These are phyloP conservation scores for Trichogramma dendrolimi DNA, from an alignment of 2,888 invertebrate species.

Conservation along the genomic window DNA sequence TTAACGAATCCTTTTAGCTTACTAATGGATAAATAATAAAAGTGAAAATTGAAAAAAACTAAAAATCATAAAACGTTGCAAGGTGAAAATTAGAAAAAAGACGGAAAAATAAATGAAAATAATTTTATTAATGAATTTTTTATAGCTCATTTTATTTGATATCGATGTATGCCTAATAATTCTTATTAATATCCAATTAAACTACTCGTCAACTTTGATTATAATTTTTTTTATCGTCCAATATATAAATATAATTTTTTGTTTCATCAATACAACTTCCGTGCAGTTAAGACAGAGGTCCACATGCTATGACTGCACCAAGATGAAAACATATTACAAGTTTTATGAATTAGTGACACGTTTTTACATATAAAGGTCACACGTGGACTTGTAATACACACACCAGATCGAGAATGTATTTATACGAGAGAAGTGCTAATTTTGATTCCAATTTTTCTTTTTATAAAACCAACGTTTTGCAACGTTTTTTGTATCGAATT, in stretches of 20 bases:
- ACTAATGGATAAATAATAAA: not conserved
- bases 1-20: not conserved
- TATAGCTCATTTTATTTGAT: slow-evolving; percentile 26
- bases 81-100: not conserved
- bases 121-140: slow-evolving; percentile 16
- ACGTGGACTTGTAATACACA: slow-evolving; percentile 14
- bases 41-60: not conserved
- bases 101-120: slow-evolving; percentile 26
- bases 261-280: slow-evolving; percentile 8
- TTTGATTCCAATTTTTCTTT: not conserved
- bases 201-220: not conserved
- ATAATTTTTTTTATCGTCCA: too few species aligned
- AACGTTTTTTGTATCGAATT: not conserved
- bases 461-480: not conserved
- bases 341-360: slow-evolving; percentile 24
- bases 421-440: slow-evolving; percentile 8
- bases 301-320: slow-evolving; percentile 13
- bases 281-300: slow-evolving; percentile 22
- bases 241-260: not conserved
- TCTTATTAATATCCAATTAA: slow-evolving; percentile 9
- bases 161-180: slow-evolving; percentile 14
- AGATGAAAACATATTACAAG: slow-evolving; percentile 20
- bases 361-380: slow-evolving; percentile 11
- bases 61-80: too few species aligned
- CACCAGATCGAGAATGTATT: not conserved